These are phyloP conservation scores for Gastracanthus pulcherrimus DNA, from an alignment of 2,888 invertebrate species.

Conservation along the genomic window DNA sequence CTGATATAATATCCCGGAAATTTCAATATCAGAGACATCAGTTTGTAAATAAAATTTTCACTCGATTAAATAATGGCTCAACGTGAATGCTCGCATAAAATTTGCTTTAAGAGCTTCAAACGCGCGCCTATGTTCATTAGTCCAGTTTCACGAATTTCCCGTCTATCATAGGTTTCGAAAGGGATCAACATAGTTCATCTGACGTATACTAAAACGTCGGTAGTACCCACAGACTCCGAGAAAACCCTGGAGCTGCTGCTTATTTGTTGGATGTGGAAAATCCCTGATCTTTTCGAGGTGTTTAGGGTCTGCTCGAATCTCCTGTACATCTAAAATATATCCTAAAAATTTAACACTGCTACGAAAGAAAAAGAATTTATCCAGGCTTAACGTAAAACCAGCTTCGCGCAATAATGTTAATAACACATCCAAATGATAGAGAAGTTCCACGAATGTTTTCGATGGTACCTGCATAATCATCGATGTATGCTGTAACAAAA, in stretches of 20 bases:
- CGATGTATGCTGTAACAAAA: constrained; percentile 63
- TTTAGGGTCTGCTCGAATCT: constrained; percentile 41
- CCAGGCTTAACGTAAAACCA: constrained; percentile 62
- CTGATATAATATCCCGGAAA: constrained; percentile 59
- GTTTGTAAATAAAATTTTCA: background rate
- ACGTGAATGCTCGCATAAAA: constrained; percentile 18
- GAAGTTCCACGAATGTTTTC: constrained; percentile 58
- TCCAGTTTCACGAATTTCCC: constrained; percentile 32
- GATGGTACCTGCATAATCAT: constrained; percentile 66
- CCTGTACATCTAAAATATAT: background rate
- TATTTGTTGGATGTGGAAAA: constrained; percentile 59
- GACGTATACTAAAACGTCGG: constrained; percentile 26
- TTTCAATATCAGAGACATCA: constrained; percentile 38
- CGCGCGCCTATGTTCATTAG: background rate
- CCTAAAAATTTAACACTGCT: constrained; percentile 34
- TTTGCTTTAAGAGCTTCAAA: constrained; percentile 26
- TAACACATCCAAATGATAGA: constrained; percentile 55
- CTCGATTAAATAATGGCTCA: background rate
- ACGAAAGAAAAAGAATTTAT: constrained; percentile 61
- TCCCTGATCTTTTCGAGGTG: constrained; percentile 59
- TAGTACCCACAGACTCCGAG: constrained; percentile 49
- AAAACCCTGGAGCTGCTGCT: constrained; percentile 61
- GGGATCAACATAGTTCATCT: constrained; percentile 15
- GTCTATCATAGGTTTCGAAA: constrained; percentile 22
- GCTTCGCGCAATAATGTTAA: constrained; percentile 55